Conservation (phyloP, 2,888 invertebrate genomes). For the Caenorhabditis sp. region DNA sequence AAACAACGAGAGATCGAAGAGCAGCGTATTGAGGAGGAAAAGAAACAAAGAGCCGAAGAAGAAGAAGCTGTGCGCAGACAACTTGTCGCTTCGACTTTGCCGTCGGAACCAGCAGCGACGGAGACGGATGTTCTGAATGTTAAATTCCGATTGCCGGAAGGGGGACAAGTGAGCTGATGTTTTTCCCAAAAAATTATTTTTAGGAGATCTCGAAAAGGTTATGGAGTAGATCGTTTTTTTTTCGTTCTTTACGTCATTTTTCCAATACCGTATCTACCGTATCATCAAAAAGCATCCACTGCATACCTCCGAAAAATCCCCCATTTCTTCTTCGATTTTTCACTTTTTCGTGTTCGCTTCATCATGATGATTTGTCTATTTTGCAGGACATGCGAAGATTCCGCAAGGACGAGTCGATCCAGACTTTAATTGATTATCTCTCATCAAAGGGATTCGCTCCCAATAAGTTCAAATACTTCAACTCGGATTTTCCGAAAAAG, state of each 20-base stretch:
- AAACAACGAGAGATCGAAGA: slow-evolving; percentile 62
- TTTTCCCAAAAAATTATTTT: no score
- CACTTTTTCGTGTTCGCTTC: no score
- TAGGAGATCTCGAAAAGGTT: no score
- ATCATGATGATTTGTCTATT: no score
- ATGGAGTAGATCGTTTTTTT: no score
- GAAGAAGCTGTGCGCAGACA: slow-evolving; percentile 56
- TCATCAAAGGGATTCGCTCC: slow-evolving; percentile 73
- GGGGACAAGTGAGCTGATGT: slow-evolving; percentile 68
- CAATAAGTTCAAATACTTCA: slow-evolving; percentile 68
- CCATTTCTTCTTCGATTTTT: background rate
- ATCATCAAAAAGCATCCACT: no score
- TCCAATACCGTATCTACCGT: no score
- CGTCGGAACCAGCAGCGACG: slow-evolving; percentile 70
- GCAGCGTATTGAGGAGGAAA: slow-evolving; percentile 58
- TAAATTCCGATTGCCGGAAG: slow-evolving; percentile 73
- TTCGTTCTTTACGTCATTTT: no score
- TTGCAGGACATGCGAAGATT: slow-evolving; percentile 73
- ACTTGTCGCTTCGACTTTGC: slow-evolving; percentile 59
- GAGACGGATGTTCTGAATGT: slow-evolving; percentile 63
- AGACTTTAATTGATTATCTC: slow-evolving; percentile 64
- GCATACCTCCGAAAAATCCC: background rate
- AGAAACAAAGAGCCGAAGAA: slow-evolving; percentile 43
- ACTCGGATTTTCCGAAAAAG: slow-evolving; percentile 76
- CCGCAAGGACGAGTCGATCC: slow-evolving; percentile 62